A percentile compares a stretch with the other conserved stretches of the same genome.
Conservation (phyloP, 2,113 vertebrate species). For the Varanus komodoensis region DNA sequence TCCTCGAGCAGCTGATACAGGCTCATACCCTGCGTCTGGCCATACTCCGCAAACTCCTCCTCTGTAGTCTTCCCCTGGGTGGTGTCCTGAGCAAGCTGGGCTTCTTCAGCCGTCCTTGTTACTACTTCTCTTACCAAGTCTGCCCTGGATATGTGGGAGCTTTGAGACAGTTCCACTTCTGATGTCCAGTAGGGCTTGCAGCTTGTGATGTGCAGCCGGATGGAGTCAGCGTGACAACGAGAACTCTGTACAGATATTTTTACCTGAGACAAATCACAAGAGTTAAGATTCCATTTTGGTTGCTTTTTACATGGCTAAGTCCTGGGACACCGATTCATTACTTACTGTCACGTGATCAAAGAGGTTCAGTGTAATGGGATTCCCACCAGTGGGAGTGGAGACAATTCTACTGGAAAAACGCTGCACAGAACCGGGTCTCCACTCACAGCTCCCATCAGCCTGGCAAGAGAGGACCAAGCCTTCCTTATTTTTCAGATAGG, state of each 20-base stretch:
- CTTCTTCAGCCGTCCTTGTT: conserved; percentile 83
- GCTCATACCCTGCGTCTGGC: conserved; percentile 85
- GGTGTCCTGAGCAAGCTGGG: conserved; percentile 79
- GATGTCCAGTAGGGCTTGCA: conserved; percentile 71
- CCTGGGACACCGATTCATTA: background rate
- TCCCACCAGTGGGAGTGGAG: conserved; percentile 76
- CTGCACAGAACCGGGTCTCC: conserved; percentile 86
- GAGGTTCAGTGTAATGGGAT: conserved; percentile 82
- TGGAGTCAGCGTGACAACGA: conserved; percentile 82
- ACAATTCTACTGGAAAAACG: conserved; percentile 82
- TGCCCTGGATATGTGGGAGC: conserved; percentile 52
- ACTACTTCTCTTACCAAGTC: conserved; percentile 86
- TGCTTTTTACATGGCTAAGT: background rate
- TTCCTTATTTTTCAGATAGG: conserved; percentile 90
- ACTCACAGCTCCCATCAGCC: conserved; percentile 77
- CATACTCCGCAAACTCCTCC: conserved; percentile 82
- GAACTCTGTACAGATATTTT: conserved; percentile 82
- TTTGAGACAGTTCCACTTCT: background rate
- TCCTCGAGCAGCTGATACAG: conserved; percentile 92
- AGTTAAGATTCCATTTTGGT: background rate
- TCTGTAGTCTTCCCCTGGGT: conserved; percentile 63
- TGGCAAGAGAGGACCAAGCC: conserved; percentile 82
- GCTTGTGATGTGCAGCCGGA: conserved; percentile 85
- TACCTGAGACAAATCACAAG: conserved; percentile 78
- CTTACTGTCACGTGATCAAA: conserved; percentile 93